These are phyloP conservation scores for Melinopterus prodromus DNA, from an alignment of 2,888 invertebrate species.

Conservation along the genomic window DNA sequence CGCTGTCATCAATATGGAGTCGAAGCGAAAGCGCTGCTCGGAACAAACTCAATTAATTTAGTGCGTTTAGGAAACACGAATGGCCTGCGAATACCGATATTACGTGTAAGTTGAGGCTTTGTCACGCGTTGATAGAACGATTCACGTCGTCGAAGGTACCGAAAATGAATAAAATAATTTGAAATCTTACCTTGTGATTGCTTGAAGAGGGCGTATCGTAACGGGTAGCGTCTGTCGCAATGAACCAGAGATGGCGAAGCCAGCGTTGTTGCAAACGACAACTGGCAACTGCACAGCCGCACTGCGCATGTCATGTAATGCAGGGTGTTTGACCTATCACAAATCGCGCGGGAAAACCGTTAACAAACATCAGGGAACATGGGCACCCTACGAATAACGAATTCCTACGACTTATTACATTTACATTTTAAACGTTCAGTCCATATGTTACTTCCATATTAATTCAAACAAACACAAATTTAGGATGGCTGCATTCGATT, in stretches of 20 bases:
- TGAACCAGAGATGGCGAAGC: constrained; percentile 63
- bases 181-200: constrained; percentile 60
- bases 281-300: constrained; percentile 37
- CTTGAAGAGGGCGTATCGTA: constrained; percentile 67
- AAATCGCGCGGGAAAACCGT: constrained; percentile 36
- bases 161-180: constrained; percentile 40
- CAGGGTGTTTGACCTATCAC: constrained; percentile 39
- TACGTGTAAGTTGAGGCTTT: constrained; percentile 23
- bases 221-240: constrained; percentile 57
- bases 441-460: no score
- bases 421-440: not conserved
- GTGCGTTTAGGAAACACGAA: not conserved
- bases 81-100: constrained; percentile 6
- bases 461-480: no score
- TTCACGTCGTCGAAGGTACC: not conserved
- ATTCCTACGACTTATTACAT: not conserved
- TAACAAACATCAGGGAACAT: not conserved
- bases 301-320: constrained; percentile 37
- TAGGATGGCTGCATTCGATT: no score
- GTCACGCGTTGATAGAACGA: constrained; percentile 11
- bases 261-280: constrained; percentile 52
- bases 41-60: constrained; percentile 34
- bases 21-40: constrained; percentile 50
- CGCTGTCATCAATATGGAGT: constrained; percentile 72
- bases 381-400: not conserved